phyloP scores from a whole-genome alignment of 2,888 invertebrate genomes.

The Trypoxylon attenuatum region DNA sequence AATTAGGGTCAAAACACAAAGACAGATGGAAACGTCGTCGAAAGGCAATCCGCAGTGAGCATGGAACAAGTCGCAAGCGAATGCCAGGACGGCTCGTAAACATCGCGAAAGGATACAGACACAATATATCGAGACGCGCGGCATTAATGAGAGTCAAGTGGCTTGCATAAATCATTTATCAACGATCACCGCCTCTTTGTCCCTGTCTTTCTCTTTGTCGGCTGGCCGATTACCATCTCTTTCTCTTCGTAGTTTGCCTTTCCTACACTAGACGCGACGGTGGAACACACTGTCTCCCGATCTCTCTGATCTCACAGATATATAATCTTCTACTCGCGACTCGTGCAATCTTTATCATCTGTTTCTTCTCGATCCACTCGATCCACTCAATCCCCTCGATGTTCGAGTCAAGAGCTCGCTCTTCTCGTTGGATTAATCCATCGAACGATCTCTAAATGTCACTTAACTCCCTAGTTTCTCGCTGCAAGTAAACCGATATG shows the following conservation, averaged over 20 bases:
- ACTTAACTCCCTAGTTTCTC: too few relatives aligned
- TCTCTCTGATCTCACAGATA: too few relatives aligned
- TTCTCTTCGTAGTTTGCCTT: constrained; percentile 1
- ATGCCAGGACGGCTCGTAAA: constrained; percentile 29
- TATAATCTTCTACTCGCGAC: too few relatives aligned
- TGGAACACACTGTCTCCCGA: too few relatives aligned
- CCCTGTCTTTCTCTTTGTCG: constrained; percentile 26
- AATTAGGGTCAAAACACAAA: background rate
- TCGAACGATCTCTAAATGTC: too few relatives aligned
- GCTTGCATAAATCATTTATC: constrained; percentile 64
- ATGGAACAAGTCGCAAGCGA: constrained; percentile 15
- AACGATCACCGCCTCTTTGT: constrained; percentile 42
- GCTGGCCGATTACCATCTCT: background rate
- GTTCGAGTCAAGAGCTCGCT: too few relatives aligned
- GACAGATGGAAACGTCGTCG: constrained; percentile 1
- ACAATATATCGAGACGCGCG: constrained; percentile 44
- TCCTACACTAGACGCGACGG: background rate
- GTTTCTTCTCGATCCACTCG: background rate
- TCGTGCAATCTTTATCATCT: background rate
- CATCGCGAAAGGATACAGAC: constrained; percentile 34
- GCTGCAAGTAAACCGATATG: too few relatives aligned
- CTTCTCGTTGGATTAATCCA: too few relatives aligned
- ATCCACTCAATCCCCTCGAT: too few relatives aligned
- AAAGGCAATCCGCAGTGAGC: constrained; percentile 13
- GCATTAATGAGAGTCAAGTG: constrained; percentile 60